These are phyloP conservation scores for Syrista parreyssii DNA, from an alignment of 2,888 invertebrate species.

Conservation along the genomic window DNA sequence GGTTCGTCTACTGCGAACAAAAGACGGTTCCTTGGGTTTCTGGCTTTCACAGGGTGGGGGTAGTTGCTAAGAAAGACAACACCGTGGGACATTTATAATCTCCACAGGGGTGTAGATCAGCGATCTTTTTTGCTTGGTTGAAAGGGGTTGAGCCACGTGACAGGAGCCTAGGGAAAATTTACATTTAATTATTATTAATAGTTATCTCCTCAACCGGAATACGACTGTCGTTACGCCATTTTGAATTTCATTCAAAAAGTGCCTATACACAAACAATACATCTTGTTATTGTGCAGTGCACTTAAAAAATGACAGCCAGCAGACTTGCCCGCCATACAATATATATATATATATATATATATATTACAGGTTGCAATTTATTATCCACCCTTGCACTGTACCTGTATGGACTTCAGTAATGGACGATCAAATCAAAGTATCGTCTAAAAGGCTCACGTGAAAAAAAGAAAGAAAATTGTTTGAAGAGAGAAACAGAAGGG, in stretches of 20 bases:
- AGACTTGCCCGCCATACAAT: not conserved
- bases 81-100: constrained; percentile 52
- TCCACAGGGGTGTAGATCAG: constrained; percentile 55
- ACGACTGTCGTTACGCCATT: not conserved
- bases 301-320: not conserved
- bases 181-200: constrained; percentile 58
- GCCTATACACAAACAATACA: not conserved
- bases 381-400: not conserved
- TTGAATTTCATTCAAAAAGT: not conserved
- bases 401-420: not conserved
- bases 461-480: not conserved
- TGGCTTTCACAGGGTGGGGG: not conserved
- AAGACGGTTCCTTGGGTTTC: not conserved
- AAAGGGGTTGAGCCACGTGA: constrained; percentile 45
- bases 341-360: not conserved
- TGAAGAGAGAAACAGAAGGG: not conserved
- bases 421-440: not conserved
- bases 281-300: not conserved
- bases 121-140: constrained; percentile 60
- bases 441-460: not conserved
- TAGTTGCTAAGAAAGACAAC: not conserved
- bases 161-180: constrained; percentile 38
- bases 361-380: not conserved
- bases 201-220: constrained; percentile 24
- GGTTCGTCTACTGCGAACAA: not conserved